Base-by-base conservation (phyloP, 1,140 invertebrate species). In the Solen grandis region DNA sequence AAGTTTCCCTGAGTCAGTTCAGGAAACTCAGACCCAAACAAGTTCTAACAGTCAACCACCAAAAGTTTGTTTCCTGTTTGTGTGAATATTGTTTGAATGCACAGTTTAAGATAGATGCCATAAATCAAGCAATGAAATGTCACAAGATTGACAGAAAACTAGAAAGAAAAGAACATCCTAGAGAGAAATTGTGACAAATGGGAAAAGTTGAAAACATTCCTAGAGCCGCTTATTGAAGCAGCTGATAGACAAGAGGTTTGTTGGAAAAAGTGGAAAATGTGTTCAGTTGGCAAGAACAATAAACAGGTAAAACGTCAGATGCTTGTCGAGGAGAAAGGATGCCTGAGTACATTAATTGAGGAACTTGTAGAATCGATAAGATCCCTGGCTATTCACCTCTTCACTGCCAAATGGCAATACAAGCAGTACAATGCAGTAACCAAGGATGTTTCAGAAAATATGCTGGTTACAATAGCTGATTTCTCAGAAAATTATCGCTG, bases 61-160 rank as follows among this genome's bases (percentile, higher is more conserved):
- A 70, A 16, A 72, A 25, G 29, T 80, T 80, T 59, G 35, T 25
- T 8, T 25, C 27, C 3, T 80, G 77, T 22, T 72, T 80, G 22
- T 80, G 77, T 63, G 68, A 80, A 50, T 72, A 80, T 55, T 72
- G 77, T 54, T 38, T 80, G 14, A 80, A 80, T 54, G 33, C 36
- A 16, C 55, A 52, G 65, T 80, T 41, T 29, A 80, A 80, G 54
- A n/a, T 80, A 10, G 57, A 70, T 25, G 19, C 5, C 1, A 31
- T 80, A 0, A 80, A 72, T 22, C 19, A 29, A 14, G 66, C 25
- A 1, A 59, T 35, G 19, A 41, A 62, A 36, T 22, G 2, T 31
- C n/a, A 29, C 13, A 54, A 54, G 13, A 2, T 50, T 22, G 66
- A 70, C 14, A 31, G 33, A 2, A 72, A 57, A 52, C 13, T 80